These are phyloP conservation scores for Lutraria rhynchaena DNA, from an alignment of 1,140 invertebrate genomes.

Conservation along the genomic window DNA sequence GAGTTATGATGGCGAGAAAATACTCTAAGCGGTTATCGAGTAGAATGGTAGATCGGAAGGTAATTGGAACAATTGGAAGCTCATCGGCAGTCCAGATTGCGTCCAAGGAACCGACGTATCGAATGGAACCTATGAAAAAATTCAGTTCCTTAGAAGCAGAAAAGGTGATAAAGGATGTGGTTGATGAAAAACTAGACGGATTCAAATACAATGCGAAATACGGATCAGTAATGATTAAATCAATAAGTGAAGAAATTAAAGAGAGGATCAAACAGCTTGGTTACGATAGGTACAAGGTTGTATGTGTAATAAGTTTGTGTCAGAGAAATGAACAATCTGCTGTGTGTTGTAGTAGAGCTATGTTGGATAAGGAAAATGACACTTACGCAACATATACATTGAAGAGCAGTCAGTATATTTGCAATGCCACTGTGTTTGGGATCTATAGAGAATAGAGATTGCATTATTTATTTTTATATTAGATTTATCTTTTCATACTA, in stretches of 20 bases:
- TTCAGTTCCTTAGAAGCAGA: constrained; percentile 55
- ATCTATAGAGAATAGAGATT: constrained; percentile 77
- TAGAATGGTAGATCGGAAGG: not conserved
- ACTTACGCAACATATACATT: constrained; percentile 74
- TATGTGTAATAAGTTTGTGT: constrained; percentile 72
- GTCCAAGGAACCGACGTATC: constrained; percentile 83
- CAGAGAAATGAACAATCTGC: constrained; percentile 73
- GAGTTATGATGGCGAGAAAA: constrained; percentile 18
- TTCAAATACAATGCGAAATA: constrained; percentile 60
- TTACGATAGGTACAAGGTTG: constrained; percentile 78
- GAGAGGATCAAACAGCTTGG: constrained; percentile 69
- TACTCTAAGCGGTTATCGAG: constrained; percentile 31
- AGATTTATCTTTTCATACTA: too few species aligned
- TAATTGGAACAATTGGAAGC: constrained; percentile 16
- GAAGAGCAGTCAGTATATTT: constrained; percentile 73
- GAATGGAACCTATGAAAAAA: constrained; percentile 69
- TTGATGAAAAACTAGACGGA: constrained; percentile 58
- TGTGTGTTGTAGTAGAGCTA: constrained; percentile 71
- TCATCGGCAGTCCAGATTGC: not conserved
- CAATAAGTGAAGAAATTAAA: constrained; percentile 76
- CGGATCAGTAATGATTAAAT: constrained; percentile 63
- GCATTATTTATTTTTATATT: too few species aligned
- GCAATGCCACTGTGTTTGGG: constrained; percentile 78
- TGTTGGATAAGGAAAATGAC: constrained; percentile 76
- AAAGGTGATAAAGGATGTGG: constrained; percentile 59